phyloP scores from a whole-genome alignment of 2,113 vertebrate genomes.

The Tenebrosternarchus preto region DNA sequence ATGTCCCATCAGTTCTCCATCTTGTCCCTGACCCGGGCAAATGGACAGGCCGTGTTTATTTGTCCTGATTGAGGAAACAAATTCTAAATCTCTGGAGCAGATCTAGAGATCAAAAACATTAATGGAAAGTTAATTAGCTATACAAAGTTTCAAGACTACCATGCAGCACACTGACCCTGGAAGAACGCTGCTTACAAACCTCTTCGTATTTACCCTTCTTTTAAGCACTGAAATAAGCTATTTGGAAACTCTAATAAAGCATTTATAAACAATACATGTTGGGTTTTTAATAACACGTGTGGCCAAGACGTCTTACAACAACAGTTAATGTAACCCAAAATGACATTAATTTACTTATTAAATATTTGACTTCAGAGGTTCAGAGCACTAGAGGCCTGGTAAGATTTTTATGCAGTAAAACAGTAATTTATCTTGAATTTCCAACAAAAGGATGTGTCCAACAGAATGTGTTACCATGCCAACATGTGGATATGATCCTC shows the following conservation, averaged over 20 bases:
- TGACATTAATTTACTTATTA: not conserved
- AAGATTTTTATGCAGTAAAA: not conserved
- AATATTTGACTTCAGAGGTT: not conserved
- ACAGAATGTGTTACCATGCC: not conserved
- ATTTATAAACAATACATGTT: constrained; percentile 27
- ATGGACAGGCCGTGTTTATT: constrained; percentile 61
- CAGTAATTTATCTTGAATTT: not conserved
- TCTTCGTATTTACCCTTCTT: constrained; percentile 46
- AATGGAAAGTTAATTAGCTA: constrained; percentile 69
- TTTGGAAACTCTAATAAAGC: not conserved
- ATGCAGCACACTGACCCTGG: constrained; percentile 68
- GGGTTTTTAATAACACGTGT: constrained; percentile 17
- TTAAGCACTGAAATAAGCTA: constrained; percentile 47
- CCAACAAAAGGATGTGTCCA: not conserved
- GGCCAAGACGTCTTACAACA: not conserved
- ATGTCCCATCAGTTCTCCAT: constrained; percentile 35
- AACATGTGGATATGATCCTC: not conserved
- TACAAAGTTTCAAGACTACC: constrained; percentile 71
- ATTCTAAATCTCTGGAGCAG: constrained; percentile 51
- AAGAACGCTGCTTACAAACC: constrained; percentile 62
- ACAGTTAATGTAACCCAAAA: constrained; percentile 7
- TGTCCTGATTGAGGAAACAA: constrained; percentile 60
- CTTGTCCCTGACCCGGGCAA: constrained; percentile 54
- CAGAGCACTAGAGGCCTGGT: not conserved
- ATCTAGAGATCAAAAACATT: constrained; percentile 60